Evolutionary conservation across 2,797 vertebrate species (phyloP), one percentile per base, ranked within the genome.

Genomic region (Leptodactylus fallax): DNA sequence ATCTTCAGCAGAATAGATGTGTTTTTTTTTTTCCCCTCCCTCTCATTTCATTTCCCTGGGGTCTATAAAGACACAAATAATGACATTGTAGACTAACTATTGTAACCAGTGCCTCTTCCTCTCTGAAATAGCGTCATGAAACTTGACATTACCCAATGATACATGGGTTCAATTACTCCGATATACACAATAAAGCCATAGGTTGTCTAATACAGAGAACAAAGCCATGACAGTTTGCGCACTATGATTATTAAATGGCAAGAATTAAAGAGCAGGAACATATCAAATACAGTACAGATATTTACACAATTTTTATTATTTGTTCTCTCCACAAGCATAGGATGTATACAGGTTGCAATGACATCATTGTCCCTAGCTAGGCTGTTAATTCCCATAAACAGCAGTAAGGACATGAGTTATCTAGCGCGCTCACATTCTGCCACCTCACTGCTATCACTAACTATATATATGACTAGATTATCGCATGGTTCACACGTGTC

Each of bases 401-500:
- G 36, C 60, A 81, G 65, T 69, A 71, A 36, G 65, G 36, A 72
- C 7, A 23, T 45, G 65, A 1, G 53, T 85, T 85, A 76, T 85
- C 27, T 60, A 4, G 7, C 49, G 14, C 47, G 58, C n/a, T 56
- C 82, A 83, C 67, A 72, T 60, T 60, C 47, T 55, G 3, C n/a
- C 72, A 79, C 81, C 74, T 78, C 19, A 25, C 58, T 61, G 76
- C 74, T 72, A 36, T 81, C 67, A 72, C 49, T 47, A 11, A 53
- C 49, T 77, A 53, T 53, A 53, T 47, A 77, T 53, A 74, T 17
- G 77, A 80, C 45, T 60, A 72, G 13, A 80, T 85, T 65, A 87
- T 78, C 58, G 11, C 63, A 21, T 79, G 3, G 7, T 65, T 87
- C 71, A 77, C 86, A 87, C 77, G 9, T 87, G 61, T 77, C 55